A percentile compares a stretch with the other conserved stretches of the same genome.
Conservation (phyloP, 2,113 vertebrate genomes). For the Antechinus flavipes region DNA sequence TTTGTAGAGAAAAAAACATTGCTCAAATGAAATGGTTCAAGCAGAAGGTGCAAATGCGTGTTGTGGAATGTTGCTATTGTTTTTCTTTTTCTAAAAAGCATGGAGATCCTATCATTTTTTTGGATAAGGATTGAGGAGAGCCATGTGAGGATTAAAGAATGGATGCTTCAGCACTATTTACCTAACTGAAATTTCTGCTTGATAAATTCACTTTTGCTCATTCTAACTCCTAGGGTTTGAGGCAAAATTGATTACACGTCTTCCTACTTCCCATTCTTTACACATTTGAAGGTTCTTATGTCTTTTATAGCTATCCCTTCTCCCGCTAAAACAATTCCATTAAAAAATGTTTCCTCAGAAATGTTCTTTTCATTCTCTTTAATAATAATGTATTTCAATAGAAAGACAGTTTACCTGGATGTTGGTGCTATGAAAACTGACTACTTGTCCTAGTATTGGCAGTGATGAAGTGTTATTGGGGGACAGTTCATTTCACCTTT, state of each 20-base stretch:
- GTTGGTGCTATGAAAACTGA: not conserved
- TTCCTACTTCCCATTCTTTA: not conserved
- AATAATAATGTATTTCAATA: not conserved
- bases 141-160: not conserved
- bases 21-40: not conserved
- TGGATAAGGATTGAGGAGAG: not conserved
- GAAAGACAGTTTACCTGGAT: not conserved
- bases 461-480: not conserved
- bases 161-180: not conserved
- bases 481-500: not conserved
- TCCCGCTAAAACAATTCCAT: not conserved
- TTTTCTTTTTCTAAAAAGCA: not conserved
- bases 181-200: constrained; percentile 14
- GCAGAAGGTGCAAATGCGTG: not conserved
- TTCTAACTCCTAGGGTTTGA: not conserved
- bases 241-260: not conserved
- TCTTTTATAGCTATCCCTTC: not conserved
- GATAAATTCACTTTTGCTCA: not conserved
- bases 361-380: not conserved
- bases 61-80: not conserved
- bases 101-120: not conserved
- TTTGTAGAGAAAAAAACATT: not conserved
- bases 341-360: not conserved
- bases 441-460: not conserved
- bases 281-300: not conserved